Conservation (phyloP, 2,888 invertebrate genomes). For the Phaedon cochleariae region DNA sequence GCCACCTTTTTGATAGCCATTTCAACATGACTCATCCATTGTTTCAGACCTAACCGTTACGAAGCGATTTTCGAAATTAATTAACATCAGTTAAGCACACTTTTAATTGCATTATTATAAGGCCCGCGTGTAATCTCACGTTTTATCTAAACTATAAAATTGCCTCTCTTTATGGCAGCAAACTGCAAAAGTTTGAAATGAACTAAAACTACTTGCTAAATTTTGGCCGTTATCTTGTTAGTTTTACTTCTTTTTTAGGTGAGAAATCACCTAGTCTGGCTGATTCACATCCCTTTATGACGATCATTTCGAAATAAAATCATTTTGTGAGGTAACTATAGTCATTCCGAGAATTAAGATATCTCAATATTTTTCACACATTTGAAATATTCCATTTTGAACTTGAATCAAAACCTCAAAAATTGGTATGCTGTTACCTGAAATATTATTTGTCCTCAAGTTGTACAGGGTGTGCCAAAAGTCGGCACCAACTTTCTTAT, state of each 20-base stretch:
- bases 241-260: slow-evolving; percentile 14
- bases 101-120: slow-evolving; percentile 8
- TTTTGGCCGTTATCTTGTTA: slow-evolving; percentile 6
- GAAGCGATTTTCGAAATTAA: slow-evolving; percentile 4
- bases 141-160: slow-evolving; percentile 13
- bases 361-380: no score
- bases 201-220: slow-evolving; percentile 12
- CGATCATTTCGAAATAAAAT: not conserved
- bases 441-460: no score
- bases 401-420: no score
- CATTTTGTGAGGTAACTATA: no score
- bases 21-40: slow-evolving; percentile 15
- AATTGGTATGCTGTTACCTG: no score
- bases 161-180: slow-evolving; percentile 4
- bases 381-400: no score
- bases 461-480: no score
- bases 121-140: slow-evolving; percentile 6
- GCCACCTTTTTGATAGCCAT: not conserved
- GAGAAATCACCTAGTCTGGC: not conserved
- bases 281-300: no score
- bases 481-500: no score
- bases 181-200: slow-evolving; percentile 5
- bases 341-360: no score
- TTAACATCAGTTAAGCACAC: not conserved
- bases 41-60: slow-evolving; percentile 3